Conservation (phyloP, 1,140 invertebrate genomes). For the Eufriesea mexicana region DNA sequence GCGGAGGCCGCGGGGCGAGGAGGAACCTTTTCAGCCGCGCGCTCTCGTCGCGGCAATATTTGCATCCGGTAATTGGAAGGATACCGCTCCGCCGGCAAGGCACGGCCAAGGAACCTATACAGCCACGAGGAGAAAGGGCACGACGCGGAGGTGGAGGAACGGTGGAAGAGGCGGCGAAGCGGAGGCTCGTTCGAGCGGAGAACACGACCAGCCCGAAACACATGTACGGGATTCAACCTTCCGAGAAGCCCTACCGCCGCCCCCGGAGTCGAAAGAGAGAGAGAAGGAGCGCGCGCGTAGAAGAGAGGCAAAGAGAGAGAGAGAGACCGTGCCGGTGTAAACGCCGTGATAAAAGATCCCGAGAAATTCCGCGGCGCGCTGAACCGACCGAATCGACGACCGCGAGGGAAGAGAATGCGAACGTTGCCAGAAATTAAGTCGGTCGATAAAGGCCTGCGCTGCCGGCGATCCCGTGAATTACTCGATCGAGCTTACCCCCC, state of each 20-base stretch:
- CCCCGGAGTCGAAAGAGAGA: not conserved
- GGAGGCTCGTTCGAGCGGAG: slow-evolving; percentile 37
- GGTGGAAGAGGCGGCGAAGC: slow-evolving; percentile 4
- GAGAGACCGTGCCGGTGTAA: slow-evolving; percentile 28
- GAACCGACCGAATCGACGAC: not conserved
- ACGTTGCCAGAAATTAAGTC: slow-evolving; percentile 5
- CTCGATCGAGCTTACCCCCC: not conserved
- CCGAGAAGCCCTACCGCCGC: slow-evolving; percentile 25
- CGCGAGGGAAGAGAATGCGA: not conserved
- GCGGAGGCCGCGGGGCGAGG: not conserved
- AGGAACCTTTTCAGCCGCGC: slow-evolving; percentile 7
- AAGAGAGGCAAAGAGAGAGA: not conserved
- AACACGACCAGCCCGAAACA: slow-evolving; percentile 41
- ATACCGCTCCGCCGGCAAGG: slow-evolving; percentile 31
- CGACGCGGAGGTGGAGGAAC: slow-evolving; percentile 14
- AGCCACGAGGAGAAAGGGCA: not conserved
- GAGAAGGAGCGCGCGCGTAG: not conserved
- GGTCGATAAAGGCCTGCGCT: not conserved
- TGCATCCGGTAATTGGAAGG: slow-evolving; percentile 67
- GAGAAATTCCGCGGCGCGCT: slow-evolving; percentile 12
- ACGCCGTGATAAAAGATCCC: slow-evolving; percentile 37
- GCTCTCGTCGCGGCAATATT: slow-evolving; percentile 49
- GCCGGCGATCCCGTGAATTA: not conserved
- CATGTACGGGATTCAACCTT: slow-evolving; percentile 37
- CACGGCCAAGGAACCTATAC: not conserved